Conservation (phyloP, 1,140 invertebrate species). For the Micrasema minimum region DNA sequence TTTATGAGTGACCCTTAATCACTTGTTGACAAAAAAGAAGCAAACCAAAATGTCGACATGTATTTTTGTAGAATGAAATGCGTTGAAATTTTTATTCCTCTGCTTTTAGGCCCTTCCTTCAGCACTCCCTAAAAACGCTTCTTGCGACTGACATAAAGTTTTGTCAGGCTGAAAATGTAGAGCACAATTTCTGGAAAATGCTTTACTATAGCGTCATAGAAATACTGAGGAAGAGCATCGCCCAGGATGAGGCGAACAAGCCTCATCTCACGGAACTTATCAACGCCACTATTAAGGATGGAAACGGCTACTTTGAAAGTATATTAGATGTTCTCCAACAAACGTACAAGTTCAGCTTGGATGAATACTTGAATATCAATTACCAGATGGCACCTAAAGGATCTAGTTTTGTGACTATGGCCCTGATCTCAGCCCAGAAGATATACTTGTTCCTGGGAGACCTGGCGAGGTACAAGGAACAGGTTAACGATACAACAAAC, state of each 20-base stretch:
- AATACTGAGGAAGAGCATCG: slow-evolving; percentile 75
- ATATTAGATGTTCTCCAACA: slow-evolving; percentile 79
- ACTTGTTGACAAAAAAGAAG: too few relatives aligned
- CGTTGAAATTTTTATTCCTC: too few relatives aligned
- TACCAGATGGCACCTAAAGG: slow-evolving; percentile 67
- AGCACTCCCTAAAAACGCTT: slow-evolving; percentile 78
- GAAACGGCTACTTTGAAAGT: slow-evolving; percentile 81
- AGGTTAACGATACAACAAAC: slow-evolving; percentile 84
- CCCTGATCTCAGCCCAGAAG: slow-evolving; percentile 87
- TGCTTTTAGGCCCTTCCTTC: slow-evolving; percentile 69
- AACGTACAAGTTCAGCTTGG: slow-evolving; percentile 79
- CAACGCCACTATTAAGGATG: slow-evolving; percentile 82
- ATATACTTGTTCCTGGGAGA: slow-evolving; percentile 91
- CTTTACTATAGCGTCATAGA: slow-evolving; percentile 93
- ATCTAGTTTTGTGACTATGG: slow-evolving; percentile 77
- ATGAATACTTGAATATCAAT: slow-evolving; percentile 69
- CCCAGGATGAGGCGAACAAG: slow-evolving; percentile 66
- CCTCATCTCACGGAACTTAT: slow-evolving; percentile 75
- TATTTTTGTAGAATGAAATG: too few relatives aligned
- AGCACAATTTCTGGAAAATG: slow-evolving; percentile 92
- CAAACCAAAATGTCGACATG: too few relatives aligned
- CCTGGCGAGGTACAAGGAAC: slow-evolving; percentile 88
- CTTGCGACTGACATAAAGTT: slow-evolving; percentile 87
- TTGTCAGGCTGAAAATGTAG: slow-evolving; percentile 88
- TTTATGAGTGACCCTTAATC: too few relatives aligned